Base-by-base conservation (phyloP, 2,797 vertebrate species). In the Lateolabrax maculatus region DNA sequence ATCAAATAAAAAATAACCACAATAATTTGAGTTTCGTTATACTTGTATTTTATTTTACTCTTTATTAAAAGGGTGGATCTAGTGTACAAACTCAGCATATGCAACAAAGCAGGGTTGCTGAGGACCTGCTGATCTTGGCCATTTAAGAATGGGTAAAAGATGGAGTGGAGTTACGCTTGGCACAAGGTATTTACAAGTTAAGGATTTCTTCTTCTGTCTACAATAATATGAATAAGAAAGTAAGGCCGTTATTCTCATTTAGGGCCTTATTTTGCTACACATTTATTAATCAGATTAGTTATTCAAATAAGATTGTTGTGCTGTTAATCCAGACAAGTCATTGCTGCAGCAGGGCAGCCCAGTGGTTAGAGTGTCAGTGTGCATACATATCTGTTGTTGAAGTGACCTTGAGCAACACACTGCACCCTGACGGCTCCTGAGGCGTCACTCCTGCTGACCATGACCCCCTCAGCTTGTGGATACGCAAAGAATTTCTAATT, bases 401-500 rank as follows among this genome's bases (percentile, higher is more conserved):
- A 81, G 80, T 90, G 90, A 93, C 92, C 93, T 93, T 92, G 90
- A 92, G 88, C 87, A 52, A 85, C 72, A 75, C 70, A 72, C 64
- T 87, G 87, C 90, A 86, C 89, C 83, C 89, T 65, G 49, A 64
- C 81, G 84, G 81, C 85, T 90, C 88, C 77, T 29, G 67, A 82
- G 85, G 89, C 79, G 18, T 90, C 85, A 71, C 79, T 87, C 75
- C 89, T 77, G 78, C 90, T 87, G 86, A 84, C 88, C 90, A 58
- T 66, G 89, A 86, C 90, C 79, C 79, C 74, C 55, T 58, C 74
- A 46, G 85, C 66, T 74, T 67, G 72, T 76, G 79, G 75, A 90
- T 83, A 91, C 87, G 81, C 77, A 90, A 87, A 91, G 83, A 92
- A 90, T 91, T 81, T 81, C 63, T 93, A 90, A 92, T 92, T 87